Conservation (phyloP, 2,888 invertebrate genomes). For the Dorcus parallelipipedus region DNA sequence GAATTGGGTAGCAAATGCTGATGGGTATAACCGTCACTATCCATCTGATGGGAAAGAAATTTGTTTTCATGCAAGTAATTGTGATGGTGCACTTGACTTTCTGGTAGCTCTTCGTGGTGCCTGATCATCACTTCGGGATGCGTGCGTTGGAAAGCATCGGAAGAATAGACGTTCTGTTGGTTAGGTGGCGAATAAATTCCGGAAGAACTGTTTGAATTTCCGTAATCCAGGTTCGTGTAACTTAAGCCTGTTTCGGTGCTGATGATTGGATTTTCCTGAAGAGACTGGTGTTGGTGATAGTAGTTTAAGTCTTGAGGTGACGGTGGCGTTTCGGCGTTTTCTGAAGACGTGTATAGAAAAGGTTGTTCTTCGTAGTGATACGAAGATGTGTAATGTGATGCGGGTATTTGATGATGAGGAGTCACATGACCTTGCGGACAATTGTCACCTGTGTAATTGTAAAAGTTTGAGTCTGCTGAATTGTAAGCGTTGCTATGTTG, state of each 20-base stretch:
- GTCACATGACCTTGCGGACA: constrained; percentile 35
- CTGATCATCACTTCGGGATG: constrained; percentile 44
- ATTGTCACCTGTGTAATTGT: constrained; percentile 38
- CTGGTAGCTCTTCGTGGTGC: constrained; percentile 55
- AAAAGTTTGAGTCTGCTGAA: constrained; percentile 42
- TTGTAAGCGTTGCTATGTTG: constrained; percentile 49
- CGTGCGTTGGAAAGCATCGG: constrained; percentile 34
- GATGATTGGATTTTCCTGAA: constrained; percentile 60
- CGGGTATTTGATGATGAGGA: constrained; percentile 41
- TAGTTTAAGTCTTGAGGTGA: constrained; percentile 49
- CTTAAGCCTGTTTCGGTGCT: constrained; percentile 83
- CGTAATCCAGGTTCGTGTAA: constrained; percentile 85
- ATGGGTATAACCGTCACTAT: constrained; percentile 46
- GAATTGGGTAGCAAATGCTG: constrained; percentile 37
- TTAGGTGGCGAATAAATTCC: constrained; percentile 34
- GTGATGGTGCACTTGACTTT: constrained; percentile 49
- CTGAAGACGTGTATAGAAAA: constrained; percentile 38
- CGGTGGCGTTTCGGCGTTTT: constrained; percentile 47
- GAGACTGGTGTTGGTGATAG: constrained; percentile 49
- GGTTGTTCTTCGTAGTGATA: constrained; percentile 46
- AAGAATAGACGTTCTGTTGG: constrained; percentile 38
- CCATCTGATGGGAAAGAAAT: constrained; percentile 42
- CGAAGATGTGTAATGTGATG: constrained; percentile 45
- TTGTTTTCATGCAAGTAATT: constrained; percentile 54
- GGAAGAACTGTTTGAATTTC: constrained; percentile 47